phyloP scores from a whole-genome alignment of 30 jellyfish, hydroid and myxozoan species.

The Chrysaora quinquecirrha region DNA sequence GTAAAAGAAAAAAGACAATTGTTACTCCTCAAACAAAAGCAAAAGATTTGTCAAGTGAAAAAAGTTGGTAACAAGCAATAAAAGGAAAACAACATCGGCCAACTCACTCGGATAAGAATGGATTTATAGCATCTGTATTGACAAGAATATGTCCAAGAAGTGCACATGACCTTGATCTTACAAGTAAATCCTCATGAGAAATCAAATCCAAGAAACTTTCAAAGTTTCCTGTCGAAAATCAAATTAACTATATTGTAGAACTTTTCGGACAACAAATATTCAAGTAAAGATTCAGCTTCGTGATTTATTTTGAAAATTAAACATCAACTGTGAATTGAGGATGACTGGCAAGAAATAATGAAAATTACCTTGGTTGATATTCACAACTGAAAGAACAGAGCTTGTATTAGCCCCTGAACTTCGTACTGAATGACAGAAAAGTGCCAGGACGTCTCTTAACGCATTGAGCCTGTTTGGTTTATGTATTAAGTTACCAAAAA shows the following conservation, averaged over 20 bases:
- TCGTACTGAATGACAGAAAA: conserved; percentile 5
- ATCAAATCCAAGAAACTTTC: neutral
- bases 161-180: neutral
- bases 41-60: too few relatives aligned
- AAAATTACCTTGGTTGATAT: neutral
- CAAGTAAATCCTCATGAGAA: neutral
- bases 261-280: too few relatives aligned
- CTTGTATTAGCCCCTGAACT: neutral
- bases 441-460: neutral
- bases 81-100: too few relatives aligned
- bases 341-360: too few relatives aligned
- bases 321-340: too few relatives aligned
- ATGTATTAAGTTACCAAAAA: neutral
- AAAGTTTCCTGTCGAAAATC: neutral
- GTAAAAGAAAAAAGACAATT: too few relatives aligned
- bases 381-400: neutral
- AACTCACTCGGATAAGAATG: neutral
- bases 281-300: too few relatives aligned
- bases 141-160: neutral
- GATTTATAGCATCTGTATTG: neutral
- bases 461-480: neutral
- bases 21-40: too few relatives aligned
- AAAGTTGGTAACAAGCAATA: too few relatives aligned
- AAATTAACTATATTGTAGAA: too few relatives aligned
- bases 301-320: too few relatives aligned